These are phyloP conservation scores for Cataglyphis livida DNA, from an alignment of 2,888 invertebrate species.

Conservation along the genomic window DNA sequence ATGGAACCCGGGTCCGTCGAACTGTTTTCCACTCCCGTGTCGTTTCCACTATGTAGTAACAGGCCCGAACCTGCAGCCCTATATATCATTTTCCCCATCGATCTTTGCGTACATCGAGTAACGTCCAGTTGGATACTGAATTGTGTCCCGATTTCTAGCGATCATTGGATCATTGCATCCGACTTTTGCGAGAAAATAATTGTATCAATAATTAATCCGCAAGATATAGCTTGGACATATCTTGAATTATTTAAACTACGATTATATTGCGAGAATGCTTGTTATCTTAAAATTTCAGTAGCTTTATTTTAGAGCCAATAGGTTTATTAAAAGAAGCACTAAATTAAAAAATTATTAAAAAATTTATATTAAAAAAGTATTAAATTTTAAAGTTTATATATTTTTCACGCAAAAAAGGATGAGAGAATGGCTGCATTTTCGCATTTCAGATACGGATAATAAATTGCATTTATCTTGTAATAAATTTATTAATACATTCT, in stretches of 20 bases:
- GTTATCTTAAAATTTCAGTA: neutral
- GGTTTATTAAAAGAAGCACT: neutral
- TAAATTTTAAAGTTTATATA: neutral
- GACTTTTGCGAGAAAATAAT: slow-evolving; percentile 2
- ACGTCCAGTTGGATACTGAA: neutral
- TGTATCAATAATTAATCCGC: neutral
- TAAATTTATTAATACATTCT: neutral
- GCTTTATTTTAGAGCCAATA: no score
- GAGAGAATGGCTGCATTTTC: neutral
- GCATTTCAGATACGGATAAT: neutral
- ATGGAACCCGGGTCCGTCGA: slow-evolving; percentile 50
- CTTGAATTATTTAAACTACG: neutral
- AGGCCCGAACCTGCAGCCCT: neutral
- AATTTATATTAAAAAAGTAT: neutral
- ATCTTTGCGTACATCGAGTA: neutral
- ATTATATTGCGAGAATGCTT: neutral
- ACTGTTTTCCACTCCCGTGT: slow-evolving; percentile 32
- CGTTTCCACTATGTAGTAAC: slow-evolving; percentile 14
- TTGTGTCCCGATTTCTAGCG: slow-evolving; percentile 10
- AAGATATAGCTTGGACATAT: neutral
- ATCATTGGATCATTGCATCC: neutral
- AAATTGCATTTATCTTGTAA: neutral
- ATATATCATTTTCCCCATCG: slow-evolving; percentile 18
- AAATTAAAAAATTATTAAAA: neutral
- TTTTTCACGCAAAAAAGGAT: neutral